phyloP scores from a whole-genome alignment of 2,888 invertebrate species.

The Oithona nana region DNA sequence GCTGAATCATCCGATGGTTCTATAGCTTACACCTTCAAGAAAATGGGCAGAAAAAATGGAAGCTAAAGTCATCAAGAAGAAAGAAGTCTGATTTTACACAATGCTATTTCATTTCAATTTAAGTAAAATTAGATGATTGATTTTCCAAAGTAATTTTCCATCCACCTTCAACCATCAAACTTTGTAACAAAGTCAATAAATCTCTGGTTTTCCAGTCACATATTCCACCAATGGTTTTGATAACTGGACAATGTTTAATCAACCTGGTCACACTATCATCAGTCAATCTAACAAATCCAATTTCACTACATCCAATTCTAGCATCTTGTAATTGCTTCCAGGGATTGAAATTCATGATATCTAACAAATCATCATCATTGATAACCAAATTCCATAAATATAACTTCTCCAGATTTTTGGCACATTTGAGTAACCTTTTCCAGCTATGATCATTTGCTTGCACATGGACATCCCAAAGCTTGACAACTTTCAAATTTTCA shows the following conservation, averaged over 20 bases:
- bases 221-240: not conserved
- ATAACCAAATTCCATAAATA: not conserved
- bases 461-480: not conserved
- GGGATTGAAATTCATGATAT: not conserved
- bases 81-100: too few relatives aligned
- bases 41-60: too few relatives aligned
- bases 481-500: not conserved
- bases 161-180: not conserved
- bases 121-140: too few relatives aligned
- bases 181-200: not conserved
- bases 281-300: conserved; percentile 1
- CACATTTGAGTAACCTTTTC: not conserved
- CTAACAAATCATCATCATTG: not conserved
- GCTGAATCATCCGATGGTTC: too few relatives aligned
- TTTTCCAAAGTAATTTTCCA: conserved; percentile 2
- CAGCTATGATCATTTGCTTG: not conserved
- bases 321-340: not conserved
- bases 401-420: not conserved
- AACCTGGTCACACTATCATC: not conserved
- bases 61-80: too few relatives aligned
- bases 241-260: not conserved
- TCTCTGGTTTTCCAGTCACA: conserved; percentile 5
- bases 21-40: too few relatives aligned
- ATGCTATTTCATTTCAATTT: too few relatives aligned
- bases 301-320: not conserved